Conservation (phyloP, 2,113 vertebrate genomes). For the Pontoporia blainvillei region DNA sequence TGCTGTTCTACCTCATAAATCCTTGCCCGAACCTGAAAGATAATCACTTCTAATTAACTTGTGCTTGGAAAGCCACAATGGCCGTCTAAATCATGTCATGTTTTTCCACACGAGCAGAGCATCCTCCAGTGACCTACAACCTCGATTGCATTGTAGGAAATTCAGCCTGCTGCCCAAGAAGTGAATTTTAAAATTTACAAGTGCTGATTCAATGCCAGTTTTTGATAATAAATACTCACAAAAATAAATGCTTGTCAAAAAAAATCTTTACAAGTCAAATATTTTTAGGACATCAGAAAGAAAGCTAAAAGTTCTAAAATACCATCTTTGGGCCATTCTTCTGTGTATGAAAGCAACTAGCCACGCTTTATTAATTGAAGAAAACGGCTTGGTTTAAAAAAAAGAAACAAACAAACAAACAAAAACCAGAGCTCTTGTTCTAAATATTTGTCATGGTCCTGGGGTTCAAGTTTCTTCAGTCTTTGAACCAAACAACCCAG, state of each 20-base stretch:
- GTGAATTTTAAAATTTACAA: background rate
- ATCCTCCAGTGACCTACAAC: background rate
- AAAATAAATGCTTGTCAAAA: background rate
- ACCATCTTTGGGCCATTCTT: background rate
- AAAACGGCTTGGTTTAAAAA: background rate
- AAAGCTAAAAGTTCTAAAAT: fast-evolving
- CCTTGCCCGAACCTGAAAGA: conserved; percentile 81
- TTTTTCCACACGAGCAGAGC: background rate
- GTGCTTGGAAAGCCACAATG: background rate
- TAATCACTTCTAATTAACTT: conserved; percentile 27
- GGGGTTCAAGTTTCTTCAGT: background rate
- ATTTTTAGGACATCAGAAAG: background rate
- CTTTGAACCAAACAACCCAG: background rate
- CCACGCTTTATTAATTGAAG: background rate
- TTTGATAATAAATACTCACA: background rate
- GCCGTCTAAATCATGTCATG: background rate
- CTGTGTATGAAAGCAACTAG: background rate
- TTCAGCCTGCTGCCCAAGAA: background rate
- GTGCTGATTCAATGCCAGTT: background rate
- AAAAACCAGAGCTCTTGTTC: background rate
- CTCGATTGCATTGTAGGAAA: background rate
- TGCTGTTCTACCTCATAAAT: conserved; percentile 84
- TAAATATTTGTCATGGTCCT: background rate
- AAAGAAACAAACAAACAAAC: background rate
- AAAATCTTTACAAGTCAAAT: background rate